Base-by-base conservation (phyloP, 2,797 vertebrate species). In the Distichodus sexfasciatus region DNA sequence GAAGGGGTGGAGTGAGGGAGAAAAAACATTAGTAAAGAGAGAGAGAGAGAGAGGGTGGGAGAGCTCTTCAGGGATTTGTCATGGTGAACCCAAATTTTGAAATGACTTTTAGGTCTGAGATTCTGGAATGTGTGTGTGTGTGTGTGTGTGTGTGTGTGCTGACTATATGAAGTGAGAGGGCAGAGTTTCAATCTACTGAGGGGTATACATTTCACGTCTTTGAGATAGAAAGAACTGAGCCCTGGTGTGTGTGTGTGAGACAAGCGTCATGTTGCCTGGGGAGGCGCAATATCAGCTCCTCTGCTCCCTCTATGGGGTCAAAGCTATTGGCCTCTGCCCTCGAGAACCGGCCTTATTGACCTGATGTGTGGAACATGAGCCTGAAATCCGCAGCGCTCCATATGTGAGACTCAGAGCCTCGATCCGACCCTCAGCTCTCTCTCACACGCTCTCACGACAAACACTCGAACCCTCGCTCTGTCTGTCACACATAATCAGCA, bases 11-110 rank as follows among this genome's bases (percentile, higher is more conserved):
- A n/a, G n/a, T n/a, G n/a, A n/a, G n/a, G n/a, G n/a, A n/a, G n/a
- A n/a, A n/a, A n/a, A n/a, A n/a, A n/a, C n/a, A n/a, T n/a, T n/a
- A n/a, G n/a, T n/a, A n/a, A 24, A n/a, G 43, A 51, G 44, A 31
- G 41, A 17, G 8, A 12, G 4, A 29, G 17, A 3, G 11, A 33
- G 7, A n/a, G 19, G 29, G 69, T 23, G 28, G 70, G 44, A 9
- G 41, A 51, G 31, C 58, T 53, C 24, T 70, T 33, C 48, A 64
- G 46, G 29, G 60, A 76, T 78, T 73, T 69, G 76, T 76, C 74
- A 74, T 80, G 70, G 76, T 70, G 80, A 81, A 76, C 58, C 71
- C 41, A 33, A 55, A 74, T 68, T 74, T 50, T 9, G 64, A 77
- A 60, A 61, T 58, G 50, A 66, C 46, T 58, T 40, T 8, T 24